Evolutionary conservation across 2,113 vertebrate species (phyloP).

Genomic region (Pygoscelis antarcticus): DNA sequence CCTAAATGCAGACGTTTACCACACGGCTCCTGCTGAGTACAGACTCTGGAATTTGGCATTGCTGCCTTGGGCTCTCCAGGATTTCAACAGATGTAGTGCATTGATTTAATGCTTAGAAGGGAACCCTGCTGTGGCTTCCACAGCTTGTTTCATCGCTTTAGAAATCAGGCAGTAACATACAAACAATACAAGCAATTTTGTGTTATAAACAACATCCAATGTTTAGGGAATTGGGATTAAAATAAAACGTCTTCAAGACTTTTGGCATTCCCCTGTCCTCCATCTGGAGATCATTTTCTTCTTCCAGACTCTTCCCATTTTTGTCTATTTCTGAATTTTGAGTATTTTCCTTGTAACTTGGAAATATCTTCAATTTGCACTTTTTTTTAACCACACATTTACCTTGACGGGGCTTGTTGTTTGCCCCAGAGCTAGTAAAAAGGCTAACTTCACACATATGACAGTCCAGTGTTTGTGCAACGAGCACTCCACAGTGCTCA

Average conservation of each 20-base stretch:
- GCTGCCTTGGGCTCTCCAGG: slow-evolving; percentile 53
- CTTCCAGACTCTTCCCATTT: slow-evolving; percentile 21
- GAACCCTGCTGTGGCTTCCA: slow-evolving; percentile 63
- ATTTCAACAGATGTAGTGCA: slow-evolving; percentile 64
- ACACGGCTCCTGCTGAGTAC: slow-evolving; percentile 24
- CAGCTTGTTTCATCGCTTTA: slow-evolving; percentile 62
- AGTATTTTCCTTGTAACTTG: not conserved
- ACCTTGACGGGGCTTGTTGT: not conserved
- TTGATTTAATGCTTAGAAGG: slow-evolving; percentile 64
- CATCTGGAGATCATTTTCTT: slow-evolving; percentile 48
- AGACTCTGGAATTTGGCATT: slow-evolving; percentile 59
- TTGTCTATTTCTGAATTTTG: slow-evolving; percentile 15
- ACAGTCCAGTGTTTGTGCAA: not conserved
- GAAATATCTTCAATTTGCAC: not conserved
- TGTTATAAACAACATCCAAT: slow-evolving; percentile 65
- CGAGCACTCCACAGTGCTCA: not conserved
- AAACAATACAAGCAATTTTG: slow-evolving; percentile 65
- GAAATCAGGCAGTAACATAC: slow-evolving; percentile 57
- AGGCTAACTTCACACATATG: not conserved
- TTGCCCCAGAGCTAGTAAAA: not conserved
- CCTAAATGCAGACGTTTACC: slow-evolving; percentile 28
- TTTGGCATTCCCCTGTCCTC: slow-evolving; percentile 45
- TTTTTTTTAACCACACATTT: not conserved
- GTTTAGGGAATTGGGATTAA: slow-evolving; percentile 66
- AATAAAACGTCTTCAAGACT: slow-evolving; percentile 43